These are phyloP conservation scores for Clitarchus hookeri DNA, from an alignment of 2,888 invertebrate species.

Conservation along the genomic window DNA sequence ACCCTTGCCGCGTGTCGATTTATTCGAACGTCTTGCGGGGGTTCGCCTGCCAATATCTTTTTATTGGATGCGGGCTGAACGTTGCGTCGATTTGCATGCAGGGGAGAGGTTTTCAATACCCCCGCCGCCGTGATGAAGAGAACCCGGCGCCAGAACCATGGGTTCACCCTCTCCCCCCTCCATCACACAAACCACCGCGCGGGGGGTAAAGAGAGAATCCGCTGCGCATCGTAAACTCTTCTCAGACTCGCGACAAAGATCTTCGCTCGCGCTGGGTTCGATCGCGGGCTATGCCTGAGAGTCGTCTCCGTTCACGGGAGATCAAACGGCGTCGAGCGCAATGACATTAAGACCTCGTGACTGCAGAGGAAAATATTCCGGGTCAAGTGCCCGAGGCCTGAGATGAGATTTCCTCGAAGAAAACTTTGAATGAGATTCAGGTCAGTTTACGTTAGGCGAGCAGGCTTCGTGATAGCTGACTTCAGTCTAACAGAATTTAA, in stretches of 20 bases:
- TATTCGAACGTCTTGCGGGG: background rate
- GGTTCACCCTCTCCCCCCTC: background rate
- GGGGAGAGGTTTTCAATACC: background rate
- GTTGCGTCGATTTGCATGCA: background rate
- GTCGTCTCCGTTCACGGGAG: too few species aligned
- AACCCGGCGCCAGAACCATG: background rate
- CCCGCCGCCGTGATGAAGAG: background rate
- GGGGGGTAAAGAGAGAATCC: too few species aligned
- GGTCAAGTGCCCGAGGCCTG: too few species aligned
- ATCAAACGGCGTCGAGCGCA: too few species aligned
- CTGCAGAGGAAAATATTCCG: too few species aligned
- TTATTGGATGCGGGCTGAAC: background rate
- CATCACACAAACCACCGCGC: background rate
- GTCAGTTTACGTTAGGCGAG: too few species aligned
- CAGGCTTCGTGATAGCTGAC: too few species aligned
- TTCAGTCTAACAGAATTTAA: too few species aligned
- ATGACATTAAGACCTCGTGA: too few species aligned
- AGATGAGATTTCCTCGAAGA: too few species aligned
- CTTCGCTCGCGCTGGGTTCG: background rate
- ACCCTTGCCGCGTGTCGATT: background rate
- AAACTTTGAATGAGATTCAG: too few species aligned
- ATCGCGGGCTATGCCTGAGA: too few species aligned
- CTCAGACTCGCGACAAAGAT: background rate
- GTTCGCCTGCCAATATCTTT: background rate
- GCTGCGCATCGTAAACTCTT: background rate